Evolutionary conservation across 2,113 vertebrate genomes (phyloP).

Genomic region (Petrocephalus zakoni): DNA sequence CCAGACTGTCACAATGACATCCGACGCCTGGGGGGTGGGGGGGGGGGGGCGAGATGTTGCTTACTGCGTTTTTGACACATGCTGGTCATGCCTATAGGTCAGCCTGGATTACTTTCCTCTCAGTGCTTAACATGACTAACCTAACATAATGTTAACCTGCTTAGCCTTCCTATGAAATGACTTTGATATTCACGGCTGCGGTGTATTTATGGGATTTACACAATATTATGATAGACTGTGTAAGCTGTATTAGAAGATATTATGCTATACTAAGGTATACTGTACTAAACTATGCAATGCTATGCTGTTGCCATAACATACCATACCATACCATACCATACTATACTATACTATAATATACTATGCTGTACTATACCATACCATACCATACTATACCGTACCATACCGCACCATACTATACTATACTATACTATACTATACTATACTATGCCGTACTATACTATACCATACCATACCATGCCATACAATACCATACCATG

Average conservation of each 20-base stretch:
- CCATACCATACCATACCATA: no score
- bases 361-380: no score
- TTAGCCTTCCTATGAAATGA: not conserved
- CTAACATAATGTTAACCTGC: not conserved
- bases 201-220: not conserved
- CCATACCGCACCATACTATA: no score
- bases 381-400: no score
- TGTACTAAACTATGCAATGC: no score
- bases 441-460: not conserved
- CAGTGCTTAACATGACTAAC: not conserved
- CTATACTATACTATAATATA: rapidly evolving
- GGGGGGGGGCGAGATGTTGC: not conserved
- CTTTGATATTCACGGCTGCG: not conserved
- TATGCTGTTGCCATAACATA: no score
- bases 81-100: not conserved
- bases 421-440: no score
- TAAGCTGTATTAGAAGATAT: not conserved
- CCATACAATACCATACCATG: not conserved
- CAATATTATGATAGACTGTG: not conserved
- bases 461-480: not conserved
- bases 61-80: not conserved
- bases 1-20: not conserved
- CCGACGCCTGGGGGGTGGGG: not conserved
- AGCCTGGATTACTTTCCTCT: not conserved
- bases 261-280: not conserved